These are phyloP conservation scores for Cylas formicarius DNA, from an alignment of 1,140 invertebrate genomes.

Conservation along the genomic window DNA sequence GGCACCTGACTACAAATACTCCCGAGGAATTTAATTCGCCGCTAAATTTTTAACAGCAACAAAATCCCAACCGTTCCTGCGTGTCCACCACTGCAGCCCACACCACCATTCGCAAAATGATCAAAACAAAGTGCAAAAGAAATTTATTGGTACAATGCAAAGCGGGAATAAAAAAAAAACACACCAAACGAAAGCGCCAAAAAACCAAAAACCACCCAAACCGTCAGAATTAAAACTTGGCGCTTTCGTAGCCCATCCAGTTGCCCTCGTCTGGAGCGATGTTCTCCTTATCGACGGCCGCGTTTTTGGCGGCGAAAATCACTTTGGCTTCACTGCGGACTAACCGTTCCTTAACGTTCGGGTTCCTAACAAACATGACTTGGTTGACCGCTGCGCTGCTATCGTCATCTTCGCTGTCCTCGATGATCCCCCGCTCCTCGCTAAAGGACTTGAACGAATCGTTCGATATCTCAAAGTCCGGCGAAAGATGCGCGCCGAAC, in stretches of 20 bases:
- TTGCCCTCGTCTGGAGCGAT: slow-evolving; percentile 29
- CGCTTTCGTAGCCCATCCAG: slow-evolving; percentile 38
- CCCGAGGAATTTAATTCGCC: too few relatives aligned
- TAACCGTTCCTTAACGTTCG: too few relatives aligned
- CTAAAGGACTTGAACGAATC: not conserved
- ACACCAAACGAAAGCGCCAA: slow-evolving; percentile 6
- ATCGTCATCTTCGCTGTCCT: slow-evolving; percentile 3
- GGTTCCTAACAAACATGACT: too few relatives aligned
- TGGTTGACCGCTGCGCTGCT: not conserved
- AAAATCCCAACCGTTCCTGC: too few relatives aligned
- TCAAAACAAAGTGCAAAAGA: slow-evolving; percentile 5
- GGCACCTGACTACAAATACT: too few relatives aligned
- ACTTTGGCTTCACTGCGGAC: too few relatives aligned
- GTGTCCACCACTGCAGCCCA: too few relatives aligned
- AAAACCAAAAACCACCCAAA: slow-evolving; percentile 1
- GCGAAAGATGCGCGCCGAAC: slow-evolving; percentile 10
- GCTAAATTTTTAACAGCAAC: too few relatives aligned
- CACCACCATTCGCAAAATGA: slow-evolving; percentile 8
- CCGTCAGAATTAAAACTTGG: slow-evolving; percentile 34
- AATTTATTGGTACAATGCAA: slow-evolving; percentile 15
- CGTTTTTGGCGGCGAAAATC: too few relatives aligned
- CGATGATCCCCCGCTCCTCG: not conserved
- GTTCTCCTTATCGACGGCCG: slow-evolving; percentile 25
- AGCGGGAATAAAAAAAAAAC: slow-evolving; percentile 16
- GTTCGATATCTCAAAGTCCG: not conserved